Evolutionary conservation across 2,888 invertebrate species (phyloP).

Genomic region (Eudemis profundana): DNA sequence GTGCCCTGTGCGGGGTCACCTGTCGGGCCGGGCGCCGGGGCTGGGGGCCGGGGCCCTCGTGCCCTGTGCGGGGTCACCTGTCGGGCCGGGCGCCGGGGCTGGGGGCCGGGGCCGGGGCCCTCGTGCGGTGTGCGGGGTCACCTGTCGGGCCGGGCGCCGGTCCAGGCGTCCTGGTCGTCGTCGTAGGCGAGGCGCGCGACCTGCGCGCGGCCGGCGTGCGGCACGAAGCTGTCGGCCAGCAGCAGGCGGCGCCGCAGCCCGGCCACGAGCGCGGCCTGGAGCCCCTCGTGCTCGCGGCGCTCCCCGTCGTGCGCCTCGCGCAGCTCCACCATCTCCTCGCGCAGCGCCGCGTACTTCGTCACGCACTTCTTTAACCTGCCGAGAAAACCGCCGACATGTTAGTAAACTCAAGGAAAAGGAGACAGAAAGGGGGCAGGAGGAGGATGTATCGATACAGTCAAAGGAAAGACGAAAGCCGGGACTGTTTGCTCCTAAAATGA

Average conservation of each 20-base stretch:
- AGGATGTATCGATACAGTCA: too few relatives aligned
- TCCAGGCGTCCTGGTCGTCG: slow-evolving; percentile 72
- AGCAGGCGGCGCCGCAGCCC: slow-evolving; percentile 94
- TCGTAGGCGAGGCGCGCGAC: slow-evolving; percentile 64
- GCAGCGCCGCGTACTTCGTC: slow-evolving; percentile 89
- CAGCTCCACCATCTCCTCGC: slow-evolving; percentile 81
- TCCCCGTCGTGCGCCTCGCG: slow-evolving; percentile 95
- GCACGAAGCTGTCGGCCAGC: slow-evolving; percentile 96
- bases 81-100: slow-evolving; percentile 55
- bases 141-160: slow-evolving; percentile 57
- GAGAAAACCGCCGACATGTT: neutral
- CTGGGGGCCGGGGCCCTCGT: slow-evolving; percentile 69
- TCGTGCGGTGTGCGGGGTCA: slow-evolving; percentile 67
- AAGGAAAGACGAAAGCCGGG: too few relatives aligned
- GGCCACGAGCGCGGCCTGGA: slow-evolving; percentile 92
- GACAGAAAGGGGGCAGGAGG: too few relatives aligned
- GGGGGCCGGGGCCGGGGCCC: slow-evolving; percentile 58
- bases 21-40: slow-evolving; percentile 56
- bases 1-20: neutral
- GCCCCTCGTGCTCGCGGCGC: slow-evolving; percentile 94
- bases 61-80: slow-evolving; percentile 60
- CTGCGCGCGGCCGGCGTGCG: slow-evolving; percentile 77
- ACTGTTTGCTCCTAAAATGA: too few relatives aligned
- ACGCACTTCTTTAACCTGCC: slow-evolving; percentile 95
- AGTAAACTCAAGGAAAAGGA: too few relatives aligned